Base-by-base conservation (phyloP, 92 coral and sea anemone species). In the Epizoanthus scotinus region DNA sequence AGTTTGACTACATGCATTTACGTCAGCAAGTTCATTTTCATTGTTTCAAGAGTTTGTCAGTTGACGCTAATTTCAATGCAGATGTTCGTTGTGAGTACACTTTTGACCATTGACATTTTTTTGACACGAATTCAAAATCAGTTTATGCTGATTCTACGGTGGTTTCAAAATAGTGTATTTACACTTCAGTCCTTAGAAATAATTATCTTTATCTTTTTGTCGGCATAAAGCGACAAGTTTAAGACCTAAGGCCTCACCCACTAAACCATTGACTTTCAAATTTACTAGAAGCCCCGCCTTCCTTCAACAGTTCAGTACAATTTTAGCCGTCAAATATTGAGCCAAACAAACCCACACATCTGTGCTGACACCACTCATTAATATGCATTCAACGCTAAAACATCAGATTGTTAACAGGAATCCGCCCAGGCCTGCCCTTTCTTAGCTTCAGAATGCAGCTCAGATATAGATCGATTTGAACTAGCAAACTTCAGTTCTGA, bases 371-470 rank as follows among this genome's bases (percentile, higher is more conserved):
- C 81, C 29, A 57, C 25, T 67, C 66, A 59, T 58, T 75, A 14
- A 75, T 59, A 58, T 75, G 61, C 68, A 75, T 75, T 75, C 38
- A 75, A 60, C 40, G 19, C 44, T 38, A 29, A 40, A 31, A 21
- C 81, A 20, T 31, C 61, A 75, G 55, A 38, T 75, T 59, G 81
- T 22, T 75, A 75, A 60, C 52, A 44, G 59, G 25, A 58, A 59
- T 75, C 68, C 59, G 81, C 81, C 81, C 34, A 38, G 81, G 81
- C 81, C 40, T 60, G 81, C 59, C 42, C 31, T 31, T 17, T 2
- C 31, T 75, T 75, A 36, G 42, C 50, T 58, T 75, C 57, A 58
- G 21, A 59, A 13, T 3, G 34, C n/a, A n/a, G n/a, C 22, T 20
- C 28, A 17, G 8, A 49, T 12, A 3, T 22, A 47, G 27, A 8